Percentiles rank a stretch among this genome's conserved stretches.
These are phyloP conservation scores for Hyperopisus bebe DNA, from an alignment of 2,113 vertebrate genomes.

Conservation along the genomic window DNA sequence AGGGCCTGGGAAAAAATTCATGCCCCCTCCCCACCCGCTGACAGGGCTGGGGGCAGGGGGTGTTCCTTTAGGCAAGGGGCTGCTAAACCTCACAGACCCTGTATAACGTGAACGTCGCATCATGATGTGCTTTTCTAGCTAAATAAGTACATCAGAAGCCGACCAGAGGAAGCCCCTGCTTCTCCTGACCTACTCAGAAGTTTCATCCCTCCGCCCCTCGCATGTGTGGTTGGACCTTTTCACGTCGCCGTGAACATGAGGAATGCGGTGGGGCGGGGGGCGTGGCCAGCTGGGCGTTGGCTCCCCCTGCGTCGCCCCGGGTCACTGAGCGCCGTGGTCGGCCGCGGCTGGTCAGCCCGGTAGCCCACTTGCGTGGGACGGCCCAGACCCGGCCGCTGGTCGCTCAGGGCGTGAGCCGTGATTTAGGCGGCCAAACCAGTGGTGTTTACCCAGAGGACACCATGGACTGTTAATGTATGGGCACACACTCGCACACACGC, in stretches of 20 bases:
- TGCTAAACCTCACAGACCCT: not conserved
- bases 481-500: not conserved
- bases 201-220: not conserved
- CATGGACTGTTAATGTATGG: not conserved
- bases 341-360: not conserved
- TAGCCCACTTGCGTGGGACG: not conserved
- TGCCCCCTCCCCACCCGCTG: not conserved
- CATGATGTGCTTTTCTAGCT: constrained; percentile 45
- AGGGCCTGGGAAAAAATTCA: not conserved
- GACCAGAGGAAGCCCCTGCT: constrained; percentile 34
- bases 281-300: not conserved
- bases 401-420: not conserved
- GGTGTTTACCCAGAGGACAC: not conserved
- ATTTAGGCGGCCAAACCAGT: not conserved
- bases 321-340: not conserved
- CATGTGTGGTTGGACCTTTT: not conserved
- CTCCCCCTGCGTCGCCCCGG: not conserved
- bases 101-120: not conserved
- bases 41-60: not conserved
- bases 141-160: constrained; percentile 49
- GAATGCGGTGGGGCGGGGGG: not conserved
- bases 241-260: not conserved
- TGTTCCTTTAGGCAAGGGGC: not conserved
- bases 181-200: constrained; percentile 22
- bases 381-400: not conserved